Conservation (phyloP, 2,113 vertebrate genomes). For the Phainopepla nitens region DNA sequence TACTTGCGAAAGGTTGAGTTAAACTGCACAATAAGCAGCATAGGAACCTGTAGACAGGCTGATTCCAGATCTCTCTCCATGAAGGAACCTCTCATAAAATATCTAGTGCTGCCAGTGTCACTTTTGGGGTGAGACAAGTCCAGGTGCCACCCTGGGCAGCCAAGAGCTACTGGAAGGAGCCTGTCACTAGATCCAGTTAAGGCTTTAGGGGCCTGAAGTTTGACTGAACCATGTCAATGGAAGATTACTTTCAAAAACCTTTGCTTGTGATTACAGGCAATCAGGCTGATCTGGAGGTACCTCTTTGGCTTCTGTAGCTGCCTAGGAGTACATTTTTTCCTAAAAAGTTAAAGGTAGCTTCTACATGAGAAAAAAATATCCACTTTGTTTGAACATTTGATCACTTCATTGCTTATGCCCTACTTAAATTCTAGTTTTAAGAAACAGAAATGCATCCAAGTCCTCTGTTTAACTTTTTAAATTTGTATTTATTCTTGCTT, state of each 20-base stretch:
- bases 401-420: background rate
- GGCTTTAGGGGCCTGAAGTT: background rate
- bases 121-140: background rate
- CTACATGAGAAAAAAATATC: background rate
- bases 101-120: fast-evolving
- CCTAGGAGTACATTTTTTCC: background rate
- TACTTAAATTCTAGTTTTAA: background rate
- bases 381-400: background rate
- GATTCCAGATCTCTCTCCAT: background rate
- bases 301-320: background rate
- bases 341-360: background rate
- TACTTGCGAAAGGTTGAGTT: background rate
- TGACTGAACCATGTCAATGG: background rate
- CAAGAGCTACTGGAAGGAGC: background rate
- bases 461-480: background rate
- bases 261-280: background rate
- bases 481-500: background rate
- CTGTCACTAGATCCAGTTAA: fast-evolving
- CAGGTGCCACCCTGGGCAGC: background rate
- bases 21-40: background rate
- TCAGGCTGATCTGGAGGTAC: background rate
- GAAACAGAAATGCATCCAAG: background rate
- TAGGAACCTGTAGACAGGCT: background rate
- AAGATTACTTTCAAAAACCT: background rate
- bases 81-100: background rate